phyloP scores from a whole-genome alignment of 2,113 vertebrate species.

The Pollachius pollachius region DNA sequence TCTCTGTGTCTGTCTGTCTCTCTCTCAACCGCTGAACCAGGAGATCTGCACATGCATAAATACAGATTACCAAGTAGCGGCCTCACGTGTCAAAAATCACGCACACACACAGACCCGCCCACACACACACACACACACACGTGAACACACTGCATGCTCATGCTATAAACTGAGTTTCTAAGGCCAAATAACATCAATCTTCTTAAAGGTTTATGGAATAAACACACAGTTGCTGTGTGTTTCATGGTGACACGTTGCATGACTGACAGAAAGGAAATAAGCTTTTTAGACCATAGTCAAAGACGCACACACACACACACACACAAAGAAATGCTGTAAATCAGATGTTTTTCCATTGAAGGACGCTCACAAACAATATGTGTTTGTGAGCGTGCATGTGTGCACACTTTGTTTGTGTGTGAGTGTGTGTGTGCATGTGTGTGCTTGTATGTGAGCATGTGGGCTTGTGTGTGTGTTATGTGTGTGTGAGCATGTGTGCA shows the following conservation, averaged over 20 bases:
- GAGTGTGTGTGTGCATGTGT: too few relatives aligned
- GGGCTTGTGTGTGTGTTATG: too few relatives aligned
- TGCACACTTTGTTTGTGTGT: too few relatives aligned
- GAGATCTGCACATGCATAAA: conserved; percentile 48
- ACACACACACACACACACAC: conserved; percentile 22
- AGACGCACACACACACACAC: conserved; percentile 20
- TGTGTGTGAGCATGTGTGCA: too few relatives aligned
- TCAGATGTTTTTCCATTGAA: neutral
- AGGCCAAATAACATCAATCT: conserved; percentile 54
- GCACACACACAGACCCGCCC: conserved; percentile 21
- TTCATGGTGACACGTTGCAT: conserved; percentile 48
- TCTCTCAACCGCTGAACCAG: neutral
- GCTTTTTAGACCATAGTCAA: neutral
- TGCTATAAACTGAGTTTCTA: conserved; percentile 36
- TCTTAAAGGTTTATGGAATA: conserved; percentile 69
- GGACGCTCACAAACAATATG: neutral
- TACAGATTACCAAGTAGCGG: conserved; percentile 45
- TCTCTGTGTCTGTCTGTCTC: neutral
- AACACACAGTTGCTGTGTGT: conserved; percentile 49
- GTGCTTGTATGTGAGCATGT: too few relatives aligned
- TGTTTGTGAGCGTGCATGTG: neutral
- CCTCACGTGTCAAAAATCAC: conserved; percentile 44
- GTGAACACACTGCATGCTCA: conserved; percentile 10
- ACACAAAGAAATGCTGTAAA: too few relatives aligned
- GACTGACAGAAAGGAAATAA: conserved; percentile 37